phyloP scores from a whole-genome alignment of 2,797 vertebrate genomes.

The Sebastes steindachneri region DNA sequence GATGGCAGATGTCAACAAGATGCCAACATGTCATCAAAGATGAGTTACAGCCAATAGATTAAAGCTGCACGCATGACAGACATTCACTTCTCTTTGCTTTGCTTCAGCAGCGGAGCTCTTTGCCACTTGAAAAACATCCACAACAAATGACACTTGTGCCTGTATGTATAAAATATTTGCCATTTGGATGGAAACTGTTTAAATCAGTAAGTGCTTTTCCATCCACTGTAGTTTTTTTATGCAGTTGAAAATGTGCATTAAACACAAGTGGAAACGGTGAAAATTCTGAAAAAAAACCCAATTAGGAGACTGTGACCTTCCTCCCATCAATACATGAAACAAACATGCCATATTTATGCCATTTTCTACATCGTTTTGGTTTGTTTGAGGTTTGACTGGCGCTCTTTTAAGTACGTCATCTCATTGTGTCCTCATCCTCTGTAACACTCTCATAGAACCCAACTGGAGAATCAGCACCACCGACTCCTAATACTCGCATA shows the following conservation, averaged over 20 bases:
- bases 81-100: background rate
- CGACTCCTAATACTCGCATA: no score
- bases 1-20: background rate
- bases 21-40: background rate
- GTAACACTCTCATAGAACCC: no score
- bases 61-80: background rate
- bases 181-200: background rate
- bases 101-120: background rate
- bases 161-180: background rate
- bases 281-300: background rate
- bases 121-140: background rate
- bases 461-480: no score
- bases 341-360: no score
- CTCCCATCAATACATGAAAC: no score
- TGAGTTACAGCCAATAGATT: background rate
- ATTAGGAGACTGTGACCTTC: no score
- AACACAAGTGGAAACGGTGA: background rate
- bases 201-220: background rate
- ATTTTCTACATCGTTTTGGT: no score
- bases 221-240: background rate
- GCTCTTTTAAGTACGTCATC: no score
- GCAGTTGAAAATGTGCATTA: background rate
- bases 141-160: background rate
- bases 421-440: no score
- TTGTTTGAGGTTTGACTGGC: no score